Conservation (phyloP, 2,113 vertebrate species). For the Sula dactylatra region DNA sequence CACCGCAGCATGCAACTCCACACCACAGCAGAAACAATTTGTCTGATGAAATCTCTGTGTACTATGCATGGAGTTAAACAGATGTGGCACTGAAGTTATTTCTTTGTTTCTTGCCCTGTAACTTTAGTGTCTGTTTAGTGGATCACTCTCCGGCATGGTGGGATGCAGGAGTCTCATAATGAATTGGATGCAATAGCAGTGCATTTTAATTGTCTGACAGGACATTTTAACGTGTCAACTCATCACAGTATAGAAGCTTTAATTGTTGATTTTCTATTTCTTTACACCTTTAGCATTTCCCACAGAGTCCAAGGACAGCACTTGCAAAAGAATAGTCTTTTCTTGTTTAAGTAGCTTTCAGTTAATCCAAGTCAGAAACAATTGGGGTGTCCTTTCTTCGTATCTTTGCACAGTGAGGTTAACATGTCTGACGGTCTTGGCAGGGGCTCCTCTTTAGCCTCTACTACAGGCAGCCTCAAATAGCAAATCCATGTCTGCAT, state of each 20-base stretch:
- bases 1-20: neutral
- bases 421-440: neutral
- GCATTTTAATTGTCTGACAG: slow-evolving; percentile 29
- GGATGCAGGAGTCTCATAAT: neutral
- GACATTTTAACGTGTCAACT: neutral
- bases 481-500: neutral
- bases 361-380: neutral
- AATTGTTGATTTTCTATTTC: neutral
- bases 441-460: neutral
- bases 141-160: slow-evolving; percentile 39
- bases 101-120: neutral
- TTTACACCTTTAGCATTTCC: neutral
- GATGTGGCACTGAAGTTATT: neutral
- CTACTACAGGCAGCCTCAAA: neutral
- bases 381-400: neutral
- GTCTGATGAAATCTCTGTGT: neutral
- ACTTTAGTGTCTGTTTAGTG: neutral
- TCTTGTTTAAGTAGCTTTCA: neutral
- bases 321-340: neutral
- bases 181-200: neutral
- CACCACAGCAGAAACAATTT: neutral
- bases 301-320: neutral
- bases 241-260: neutral
- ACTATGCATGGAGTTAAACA: neutral
- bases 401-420: neutral